Evolutionary conservation across 2,113 vertebrate genomes (phyloP).

Genomic region (Thomomys bottae): DNA sequence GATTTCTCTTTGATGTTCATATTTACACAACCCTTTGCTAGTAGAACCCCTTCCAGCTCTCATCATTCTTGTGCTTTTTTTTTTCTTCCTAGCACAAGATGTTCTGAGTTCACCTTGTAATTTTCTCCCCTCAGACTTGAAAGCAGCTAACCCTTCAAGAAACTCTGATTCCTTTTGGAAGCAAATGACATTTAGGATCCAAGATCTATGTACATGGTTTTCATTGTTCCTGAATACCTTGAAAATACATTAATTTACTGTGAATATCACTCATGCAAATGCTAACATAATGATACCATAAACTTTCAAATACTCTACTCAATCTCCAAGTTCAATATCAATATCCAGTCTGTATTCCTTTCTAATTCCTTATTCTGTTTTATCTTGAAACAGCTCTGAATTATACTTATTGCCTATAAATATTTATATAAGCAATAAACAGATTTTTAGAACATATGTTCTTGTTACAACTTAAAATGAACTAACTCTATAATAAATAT

Average conservation of each 20-base stretch:
- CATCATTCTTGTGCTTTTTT: neutral
- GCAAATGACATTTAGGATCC: constrained; percentile 3
- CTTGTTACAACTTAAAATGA: neutral
- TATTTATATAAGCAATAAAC: constrained; percentile 9
- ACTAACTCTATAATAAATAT: neutral
- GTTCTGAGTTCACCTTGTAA: neutral
- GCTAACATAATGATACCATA: neutral
- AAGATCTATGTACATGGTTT: neutral
- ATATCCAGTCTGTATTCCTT: neutral
- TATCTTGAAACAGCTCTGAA: constrained; percentile 34
- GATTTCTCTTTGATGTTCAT: neutral
- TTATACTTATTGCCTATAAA: constrained; percentile 3
- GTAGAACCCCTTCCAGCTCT: neutral
- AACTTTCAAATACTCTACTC: neutral
- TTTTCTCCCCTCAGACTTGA: neutral
- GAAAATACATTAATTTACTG: neutral
- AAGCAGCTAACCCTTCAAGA: neutral
- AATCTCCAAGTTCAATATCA: neutral
- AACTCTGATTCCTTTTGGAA: constrained; percentile 1
- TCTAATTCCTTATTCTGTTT: neutral
- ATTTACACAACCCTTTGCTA: neutral
- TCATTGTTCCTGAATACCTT: neutral
- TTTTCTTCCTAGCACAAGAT: neutral
- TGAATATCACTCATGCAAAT: neutral
- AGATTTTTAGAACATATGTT: neutral